Percentiles rank a stretch among this genome's conserved stretches.
Conservation (phyloP, 2,888 invertebrate species). For the Andrena camellia region DNA sequence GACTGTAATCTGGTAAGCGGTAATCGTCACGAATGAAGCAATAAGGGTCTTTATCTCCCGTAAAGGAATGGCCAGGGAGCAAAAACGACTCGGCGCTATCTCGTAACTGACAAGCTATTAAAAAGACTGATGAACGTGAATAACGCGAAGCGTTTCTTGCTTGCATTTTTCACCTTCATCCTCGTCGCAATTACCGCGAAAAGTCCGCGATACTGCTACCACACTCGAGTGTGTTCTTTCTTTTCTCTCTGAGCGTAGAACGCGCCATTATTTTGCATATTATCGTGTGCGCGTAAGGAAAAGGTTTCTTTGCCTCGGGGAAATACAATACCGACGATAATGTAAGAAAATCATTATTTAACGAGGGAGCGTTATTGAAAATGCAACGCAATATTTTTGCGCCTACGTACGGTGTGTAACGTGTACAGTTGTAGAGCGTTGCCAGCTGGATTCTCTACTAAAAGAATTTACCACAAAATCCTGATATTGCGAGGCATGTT, state of each 20-base stretch:
- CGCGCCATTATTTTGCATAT: constrained; percentile 7
- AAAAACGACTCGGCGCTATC: constrained; percentile 47
- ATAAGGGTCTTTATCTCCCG: constrained; percentile 22
- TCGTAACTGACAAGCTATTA: constrained; percentile 47
- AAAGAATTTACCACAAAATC: no score
- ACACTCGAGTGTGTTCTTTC: constrained; percentile 14
- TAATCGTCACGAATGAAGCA: constrained; percentile 11
- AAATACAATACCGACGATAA: neutral
- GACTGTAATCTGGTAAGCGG: constrained; percentile 43
- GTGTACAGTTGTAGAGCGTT: neutral
- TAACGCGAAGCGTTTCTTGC: constrained; percentile 45
- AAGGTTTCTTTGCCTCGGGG: neutral
- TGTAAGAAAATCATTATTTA: neutral
- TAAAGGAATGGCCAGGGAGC: constrained; percentile 7
- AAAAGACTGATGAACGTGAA: constrained; percentile 49
- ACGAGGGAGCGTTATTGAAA: neutral
- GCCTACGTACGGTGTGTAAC: neutral
- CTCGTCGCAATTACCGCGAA: neutral
- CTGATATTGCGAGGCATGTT: no score
- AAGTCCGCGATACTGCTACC: constrained; percentile 22
- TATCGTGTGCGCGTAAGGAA: neutral
- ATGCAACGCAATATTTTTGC: neutral
- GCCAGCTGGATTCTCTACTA: no score
- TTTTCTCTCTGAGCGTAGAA: neutral
- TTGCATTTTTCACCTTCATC: constrained; percentile 35